Evolutionary conservation across 2,888 invertebrate species (phyloP).

Genomic region (Chymomyza amoena): DNA sequence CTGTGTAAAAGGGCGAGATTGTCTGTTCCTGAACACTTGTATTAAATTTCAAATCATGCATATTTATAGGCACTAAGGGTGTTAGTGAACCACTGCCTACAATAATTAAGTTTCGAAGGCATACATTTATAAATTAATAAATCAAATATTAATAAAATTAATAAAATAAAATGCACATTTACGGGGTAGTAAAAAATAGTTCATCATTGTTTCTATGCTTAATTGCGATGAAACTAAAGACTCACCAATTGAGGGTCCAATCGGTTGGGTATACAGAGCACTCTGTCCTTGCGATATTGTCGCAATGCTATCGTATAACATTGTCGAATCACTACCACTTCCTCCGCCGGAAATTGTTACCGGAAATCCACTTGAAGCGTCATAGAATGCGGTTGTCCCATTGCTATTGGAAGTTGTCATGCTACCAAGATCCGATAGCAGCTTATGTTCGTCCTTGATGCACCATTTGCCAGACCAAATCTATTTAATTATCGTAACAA

Average conservation of each 20-base stretch:
- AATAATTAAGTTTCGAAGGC: conserved; percentile 18
- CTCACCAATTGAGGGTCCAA: conserved; percentile 85
- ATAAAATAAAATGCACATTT: conserved; percentile 14
- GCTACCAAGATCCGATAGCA: conserved; percentile 89
- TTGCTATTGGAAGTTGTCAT: conserved; percentile 79
- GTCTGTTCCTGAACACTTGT: conserved; percentile 83
- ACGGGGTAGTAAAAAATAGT: neutral
- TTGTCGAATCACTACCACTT: conserved; percentile 80
- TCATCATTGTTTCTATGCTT: neutral
- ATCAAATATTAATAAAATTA: conserved; percentile 13
- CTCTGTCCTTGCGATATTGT: conserved; percentile 87
- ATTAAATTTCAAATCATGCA: conserved; percentile 87
- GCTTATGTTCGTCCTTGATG: conserved; percentile 93
- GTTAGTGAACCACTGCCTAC: conserved; percentile 83
- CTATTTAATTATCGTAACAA: conserved; percentile 77
- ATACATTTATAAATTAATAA: conserved; percentile 13
- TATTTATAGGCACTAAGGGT: conserved; percentile 86
- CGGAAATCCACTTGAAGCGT: conserved; percentile 78
- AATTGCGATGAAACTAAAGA: neutral
- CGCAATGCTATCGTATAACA: conserved; percentile 85
- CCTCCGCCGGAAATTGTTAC: conserved; percentile 57
- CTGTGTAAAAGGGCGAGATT: conserved; percentile 85
- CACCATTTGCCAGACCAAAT: conserved; percentile 94
- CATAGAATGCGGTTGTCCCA: conserved; percentile 79
- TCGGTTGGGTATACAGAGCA: conserved; percentile 88